These are phyloP conservation scores for Hydractinia symbiolongicarpus DNA, from an alignment of 30 jellyfish, hydroid and myxozoan genomes.

Conservation along the genomic window DNA sequence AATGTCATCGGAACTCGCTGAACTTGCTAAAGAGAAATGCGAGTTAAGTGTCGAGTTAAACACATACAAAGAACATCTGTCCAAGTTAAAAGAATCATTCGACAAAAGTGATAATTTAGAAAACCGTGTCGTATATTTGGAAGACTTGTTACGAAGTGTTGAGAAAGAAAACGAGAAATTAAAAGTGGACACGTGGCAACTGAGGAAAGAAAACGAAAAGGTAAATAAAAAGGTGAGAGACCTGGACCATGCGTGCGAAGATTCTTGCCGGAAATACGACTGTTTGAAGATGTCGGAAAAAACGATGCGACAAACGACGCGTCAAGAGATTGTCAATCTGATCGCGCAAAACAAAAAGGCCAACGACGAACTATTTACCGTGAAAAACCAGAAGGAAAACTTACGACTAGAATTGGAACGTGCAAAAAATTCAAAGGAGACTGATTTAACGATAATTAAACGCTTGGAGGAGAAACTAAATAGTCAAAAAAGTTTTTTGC, in stretches of 20 bases:
- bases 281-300: not conserved
- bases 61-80: conserved; percentile 3
- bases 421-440: not conserved
- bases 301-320: not conserved
- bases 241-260: not conserved
- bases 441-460: conserved; percentile 7
- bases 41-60: not conserved
- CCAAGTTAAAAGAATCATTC: not conserved
- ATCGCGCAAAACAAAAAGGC: conserved; percentile 1
- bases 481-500: not conserved
- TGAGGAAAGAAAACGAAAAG: not conserved
- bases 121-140: conserved; percentile 15
- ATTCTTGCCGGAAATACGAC: not conserved
- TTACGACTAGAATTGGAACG: conserved; percentile 1
- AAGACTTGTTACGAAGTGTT: conserved; percentile 12
- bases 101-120: not conserved
- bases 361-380: not conserved
- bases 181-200: not conserved
- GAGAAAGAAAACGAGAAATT: conserved; percentile 20
- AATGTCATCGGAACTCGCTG: not conserved
- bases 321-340: not conserved
- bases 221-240: not conserved
- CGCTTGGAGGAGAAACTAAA: conserved; percentile 12
- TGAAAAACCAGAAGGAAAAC: not conserved
- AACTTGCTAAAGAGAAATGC: not conserved